Evolutionary conservation across 2,888 invertebrate genomes (phyloP), one percentile per base, ranked within the genome.

Genomic region (Hirtodrosophila confusa): DNA sequence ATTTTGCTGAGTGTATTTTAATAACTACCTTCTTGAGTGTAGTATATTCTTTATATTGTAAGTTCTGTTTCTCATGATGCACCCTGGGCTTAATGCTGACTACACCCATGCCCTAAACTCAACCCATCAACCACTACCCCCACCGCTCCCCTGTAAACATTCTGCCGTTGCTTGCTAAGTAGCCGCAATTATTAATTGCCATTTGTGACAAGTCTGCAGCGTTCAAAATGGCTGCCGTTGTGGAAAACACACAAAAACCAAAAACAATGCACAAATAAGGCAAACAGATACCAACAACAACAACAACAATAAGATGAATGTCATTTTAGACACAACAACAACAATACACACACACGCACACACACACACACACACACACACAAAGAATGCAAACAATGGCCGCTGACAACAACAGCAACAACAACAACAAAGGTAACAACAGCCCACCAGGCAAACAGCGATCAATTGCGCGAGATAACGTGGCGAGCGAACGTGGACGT

Each of bases 381-480:
- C 44, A 65, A 55, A 50, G 55, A 83, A 82, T 69, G 76, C 76
- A 77, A 86, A 86, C 86, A 84, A 84, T 84, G 84, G 84, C 86
- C 69, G 77, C 72, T 65, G 65, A 57, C 50, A 66, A 69, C 62
- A 58, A 58, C 58, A 44, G 5, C 35, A 60, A 54, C 66, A 54
- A 61, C 36, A 37, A 45, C 62, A 71, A 41, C 48, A 49, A 17
- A 17, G 17, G 57, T 53, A 44, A 49, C 49, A 64, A 62, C 62
- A 69, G 60, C 64, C 64, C 51, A 57, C 66, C 44, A 44, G 55
- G 23, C 10, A 44, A 48, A 51, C 69, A 56, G 69, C 84, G 84
- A 84, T 84, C 86, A 84, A 85, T 85, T 85, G 84, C 84, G 73
- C 78, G 77, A 86, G 84, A 85, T 85, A 85, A 85, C 27, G 6